A percentile compares a stretch with the other conserved stretches of the same genome.
phyloP scores from a whole-genome alignment of 2,797 vertebrate genomes.

The Tragopan temminckii region DNA sequence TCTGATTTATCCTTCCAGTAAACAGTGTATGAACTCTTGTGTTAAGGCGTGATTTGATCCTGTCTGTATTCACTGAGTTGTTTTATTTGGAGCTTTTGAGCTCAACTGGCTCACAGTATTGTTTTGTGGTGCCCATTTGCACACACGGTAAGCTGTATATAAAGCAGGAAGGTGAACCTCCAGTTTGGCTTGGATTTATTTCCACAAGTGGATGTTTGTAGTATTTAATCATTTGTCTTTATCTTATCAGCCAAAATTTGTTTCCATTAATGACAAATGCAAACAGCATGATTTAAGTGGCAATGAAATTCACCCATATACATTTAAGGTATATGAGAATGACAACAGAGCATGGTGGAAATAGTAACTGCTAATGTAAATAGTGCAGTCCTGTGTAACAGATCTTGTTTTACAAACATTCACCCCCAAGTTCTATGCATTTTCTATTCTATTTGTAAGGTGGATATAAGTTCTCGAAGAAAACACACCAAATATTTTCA shows the following conservation, averaged over 20 bases:
- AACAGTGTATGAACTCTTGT: not conserved
- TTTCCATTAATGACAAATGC: not conserved
- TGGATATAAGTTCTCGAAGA: not conserved
- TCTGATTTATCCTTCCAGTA: not conserved
- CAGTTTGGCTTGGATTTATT: not conserved
- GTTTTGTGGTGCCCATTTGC: not conserved
- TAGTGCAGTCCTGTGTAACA: not conserved
- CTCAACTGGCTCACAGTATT: not conserved
- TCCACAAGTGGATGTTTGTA: not conserved
- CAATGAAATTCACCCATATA: not conserved
- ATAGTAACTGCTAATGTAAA: conserved; percentile 5
- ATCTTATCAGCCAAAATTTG: not conserved
- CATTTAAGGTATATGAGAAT: not conserved
- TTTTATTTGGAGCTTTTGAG: not conserved
- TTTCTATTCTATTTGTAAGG: not conserved
- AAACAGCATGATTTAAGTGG: not conserved
- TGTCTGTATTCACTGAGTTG: not conserved
- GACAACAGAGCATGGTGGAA: not conserved
- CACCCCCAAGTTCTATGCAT: not conserved
- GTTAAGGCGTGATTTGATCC: not conserved
- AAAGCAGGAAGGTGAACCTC: not conserved
- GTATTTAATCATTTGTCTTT: not conserved
- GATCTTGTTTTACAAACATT: not conserved
- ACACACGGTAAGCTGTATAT: not conserved
- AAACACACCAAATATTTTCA: not conserved